phyloP scores from a whole-genome alignment of 2,797 vertebrate species.

The Falco concolor region DNA sequence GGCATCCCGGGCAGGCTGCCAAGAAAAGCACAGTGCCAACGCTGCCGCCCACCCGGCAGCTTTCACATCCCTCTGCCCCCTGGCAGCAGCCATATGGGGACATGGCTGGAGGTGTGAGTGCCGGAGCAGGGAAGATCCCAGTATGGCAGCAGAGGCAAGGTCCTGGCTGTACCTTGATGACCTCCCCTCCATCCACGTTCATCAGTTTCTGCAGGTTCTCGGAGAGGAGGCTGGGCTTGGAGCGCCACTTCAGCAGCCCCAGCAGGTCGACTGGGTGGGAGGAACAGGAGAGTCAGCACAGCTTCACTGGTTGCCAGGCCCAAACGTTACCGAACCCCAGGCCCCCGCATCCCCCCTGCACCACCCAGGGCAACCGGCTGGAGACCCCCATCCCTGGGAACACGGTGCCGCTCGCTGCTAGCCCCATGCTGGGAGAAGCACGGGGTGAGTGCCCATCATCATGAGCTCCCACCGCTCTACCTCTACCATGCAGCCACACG shows the following conservation, averaged over 20 bases:
- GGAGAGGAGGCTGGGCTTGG: constrained; percentile 37
- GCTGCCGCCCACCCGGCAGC: rapidly evolving
- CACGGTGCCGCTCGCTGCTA: rapidly evolving
- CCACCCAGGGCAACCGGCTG: no score
- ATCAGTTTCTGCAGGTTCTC: constrained; percentile 65
- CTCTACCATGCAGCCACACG: rapidly evolving
- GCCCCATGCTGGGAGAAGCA: rapidly evolving
- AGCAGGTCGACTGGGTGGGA: constrained; percentile 48
- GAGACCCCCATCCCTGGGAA: background rate
- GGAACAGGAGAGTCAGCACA: background rate
- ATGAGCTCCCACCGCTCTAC: rapidly evolving
- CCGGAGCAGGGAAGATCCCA: background rate
- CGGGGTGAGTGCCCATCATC: rapidly evolving
- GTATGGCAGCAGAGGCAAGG: background rate
- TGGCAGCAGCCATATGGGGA: background rate
- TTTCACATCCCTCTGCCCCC: background rate
- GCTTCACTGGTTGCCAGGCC: background rate
- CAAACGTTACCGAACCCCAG: rapidly evolving
- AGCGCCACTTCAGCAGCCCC: constrained; percentile 66
- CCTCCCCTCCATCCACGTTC: constrained; percentile 63
- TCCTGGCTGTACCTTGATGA: constrained; percentile 48
- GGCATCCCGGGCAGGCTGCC: no score
- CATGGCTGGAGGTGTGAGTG: rapidly evolving
- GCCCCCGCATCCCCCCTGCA: rapidly evolving
- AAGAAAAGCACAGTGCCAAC: background rate